Percentiles rank a stretch among this genome's conserved stretches.
These are phyloP conservation scores for Panurus biarmicus DNA, from an alignment of 2,113 vertebrate genomes.

Conservation along the genomic window DNA sequence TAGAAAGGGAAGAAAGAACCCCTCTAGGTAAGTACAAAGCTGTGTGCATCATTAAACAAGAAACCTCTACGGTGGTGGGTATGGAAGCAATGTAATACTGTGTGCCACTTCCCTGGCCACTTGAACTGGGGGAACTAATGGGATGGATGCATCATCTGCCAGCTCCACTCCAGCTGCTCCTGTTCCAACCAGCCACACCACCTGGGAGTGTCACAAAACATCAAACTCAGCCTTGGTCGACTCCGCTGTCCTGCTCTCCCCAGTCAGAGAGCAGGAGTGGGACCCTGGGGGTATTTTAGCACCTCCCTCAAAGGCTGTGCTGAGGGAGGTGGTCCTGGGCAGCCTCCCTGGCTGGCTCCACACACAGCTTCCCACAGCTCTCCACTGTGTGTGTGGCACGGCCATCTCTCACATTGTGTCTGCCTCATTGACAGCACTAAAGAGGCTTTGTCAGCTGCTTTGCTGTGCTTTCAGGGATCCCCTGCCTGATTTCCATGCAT, in stretches of 20 bases:
- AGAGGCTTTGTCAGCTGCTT: neutral
- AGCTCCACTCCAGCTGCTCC: neutral
- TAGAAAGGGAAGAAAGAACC: neutral
- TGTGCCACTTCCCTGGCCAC: accelerated
- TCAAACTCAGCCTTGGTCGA: neutral
- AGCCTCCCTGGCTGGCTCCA: neutral
- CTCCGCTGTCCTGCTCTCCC: neutral
- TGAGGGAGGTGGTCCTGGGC: neutral
- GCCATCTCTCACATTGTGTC: neutral
- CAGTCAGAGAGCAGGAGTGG: neutral
- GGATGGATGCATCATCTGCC: neutral
- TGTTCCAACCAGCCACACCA: neutral
- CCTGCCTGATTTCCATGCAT: neutral
- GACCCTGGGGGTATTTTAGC: neutral
- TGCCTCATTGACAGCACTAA: neutral
- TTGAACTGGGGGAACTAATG: neutral
- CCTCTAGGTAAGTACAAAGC: neutral
- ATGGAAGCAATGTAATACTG: neutral
- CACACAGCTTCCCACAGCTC: neutral
- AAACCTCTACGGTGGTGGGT: neutral
- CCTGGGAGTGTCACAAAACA: neutral
- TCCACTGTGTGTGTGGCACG: neutral
- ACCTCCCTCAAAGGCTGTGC: neutral
- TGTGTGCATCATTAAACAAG: neutral
- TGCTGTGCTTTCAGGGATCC: neutral